Base-by-base conservation (phyloP, 2,113 vertebrate species). In the Craseonycteris thonglongyai region DNA sequence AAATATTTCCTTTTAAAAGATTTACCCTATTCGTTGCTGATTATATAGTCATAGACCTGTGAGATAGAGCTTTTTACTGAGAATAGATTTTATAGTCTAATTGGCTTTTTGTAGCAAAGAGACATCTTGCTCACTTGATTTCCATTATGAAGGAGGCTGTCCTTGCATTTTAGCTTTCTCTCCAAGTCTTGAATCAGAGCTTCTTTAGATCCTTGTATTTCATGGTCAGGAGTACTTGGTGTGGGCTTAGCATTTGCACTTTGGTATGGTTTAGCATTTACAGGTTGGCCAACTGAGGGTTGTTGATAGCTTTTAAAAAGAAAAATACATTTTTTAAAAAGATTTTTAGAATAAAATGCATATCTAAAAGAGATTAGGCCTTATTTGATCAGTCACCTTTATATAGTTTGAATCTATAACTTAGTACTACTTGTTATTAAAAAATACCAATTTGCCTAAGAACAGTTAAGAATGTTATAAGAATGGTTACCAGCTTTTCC, bases 101-200 rank as follows among this genome's bases (percentile, higher is more conserved):
- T 83, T 87, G 63, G 51, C 3, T 89, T 88, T 92, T 88, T 93
- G 68, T 88, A 90, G 24, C 68, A 84, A 96, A 74, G 40, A 92
- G 84, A 49, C 15, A 74, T 94, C 45, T 93, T 88, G 90, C 98
- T 96, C 96, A 99, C 99, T 99, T 99, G 99, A 96, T 98, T 99
- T 94, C 98, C 98, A 11, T 98, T 99, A 95, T 99, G 99, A 49
- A 99, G 98, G 84, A 99, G 98, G 89, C 95, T 98, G 95, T 99
- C 99, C 97, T 99, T 99, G 94, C 98, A 99, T 83, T 99, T 98
- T 16, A 99, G 98, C 81, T 99, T 99, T 98, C 99, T 99, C 71
- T 99, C 99, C 98, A 99, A 97, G 96, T 99, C 99, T 96, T 99
- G 99, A 90, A 99, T 99, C 49, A 99, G 98, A 38, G 99, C 99